phyloP scores from a whole-genome alignment of 2,888 invertebrate genomes.

The Pimpla rufipes region DNA sequence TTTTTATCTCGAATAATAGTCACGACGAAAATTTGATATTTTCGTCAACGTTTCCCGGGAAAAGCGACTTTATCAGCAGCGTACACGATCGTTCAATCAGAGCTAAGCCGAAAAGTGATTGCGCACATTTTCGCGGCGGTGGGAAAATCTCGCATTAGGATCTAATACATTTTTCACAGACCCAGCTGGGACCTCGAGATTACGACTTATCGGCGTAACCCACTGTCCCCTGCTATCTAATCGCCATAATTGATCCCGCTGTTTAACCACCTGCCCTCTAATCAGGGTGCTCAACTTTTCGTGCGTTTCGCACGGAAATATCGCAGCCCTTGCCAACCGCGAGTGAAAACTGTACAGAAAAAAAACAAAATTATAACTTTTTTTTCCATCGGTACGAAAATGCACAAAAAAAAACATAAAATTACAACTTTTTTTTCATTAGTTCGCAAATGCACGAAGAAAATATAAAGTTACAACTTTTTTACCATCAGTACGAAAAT shows the following conservation, averaged over 20 bases:
- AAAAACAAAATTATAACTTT: not conserved
- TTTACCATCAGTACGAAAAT: no score
- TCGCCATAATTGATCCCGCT: not conserved
- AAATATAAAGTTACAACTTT: not conserved
- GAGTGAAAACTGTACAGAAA: no score
- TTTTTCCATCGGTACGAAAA: not conserved
- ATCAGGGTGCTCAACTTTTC: not conserved
- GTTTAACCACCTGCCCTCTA: not conserved
- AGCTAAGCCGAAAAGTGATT: not conserved
- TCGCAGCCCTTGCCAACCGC: no score
- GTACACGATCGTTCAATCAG: no score
- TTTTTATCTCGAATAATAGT: no score
- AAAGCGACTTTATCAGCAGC: no score
- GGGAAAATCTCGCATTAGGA: not conserved
- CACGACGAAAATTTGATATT: no score
- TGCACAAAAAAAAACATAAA: not conserved
- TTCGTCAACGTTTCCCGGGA: no score
- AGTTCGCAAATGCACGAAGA: no score
- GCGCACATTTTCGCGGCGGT: not conserved
- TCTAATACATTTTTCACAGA: constrained; percentile 1
- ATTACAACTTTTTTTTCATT: not conserved
- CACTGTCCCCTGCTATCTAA: not conserved
- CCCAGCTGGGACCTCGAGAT: not conserved
- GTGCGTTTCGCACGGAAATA: no score
- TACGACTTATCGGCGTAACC: not conserved